Conservation (phyloP, 2,888 invertebrate genomes). For the Agonopterix arenella region DNA sequence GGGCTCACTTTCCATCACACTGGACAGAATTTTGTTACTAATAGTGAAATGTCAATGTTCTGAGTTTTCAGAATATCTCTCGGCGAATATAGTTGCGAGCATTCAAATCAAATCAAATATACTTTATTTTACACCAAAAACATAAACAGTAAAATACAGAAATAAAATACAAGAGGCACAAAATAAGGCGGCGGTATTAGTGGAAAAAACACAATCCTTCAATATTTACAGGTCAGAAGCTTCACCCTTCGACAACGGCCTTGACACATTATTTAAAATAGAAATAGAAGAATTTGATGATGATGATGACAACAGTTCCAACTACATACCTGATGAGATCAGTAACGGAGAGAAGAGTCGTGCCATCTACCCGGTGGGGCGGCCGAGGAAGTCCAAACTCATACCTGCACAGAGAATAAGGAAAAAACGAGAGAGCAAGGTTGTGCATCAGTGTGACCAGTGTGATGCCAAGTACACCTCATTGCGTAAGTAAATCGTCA, state of each 20-base stretch:
- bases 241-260: conserved; percentile 35
- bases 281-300: conserved; percentile 37
- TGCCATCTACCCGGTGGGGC: conserved; percentile 21
- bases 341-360: conserved; percentile 20
- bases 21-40: too few relatives aligned
- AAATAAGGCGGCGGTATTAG: too few relatives aligned
- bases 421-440: conserved; percentile 27
- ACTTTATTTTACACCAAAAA: too few relatives aligned
- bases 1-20: too few relatives aligned
- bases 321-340: conserved; percentile 27
- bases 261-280: conserved; percentile 28
- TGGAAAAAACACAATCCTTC: conserved; percentile 6
- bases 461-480: conserved; percentile 59
- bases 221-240: conserved; percentile 37
- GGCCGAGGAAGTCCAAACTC: conserved; percentile 19
- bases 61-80: too few relatives aligned
- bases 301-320: conserved; percentile 34
- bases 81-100: too few relatives aligned
- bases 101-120: too few relatives aligned
- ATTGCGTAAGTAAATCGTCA: conserved; percentile 30
- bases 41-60: too few relatives aligned
- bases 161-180: too few relatives aligned
- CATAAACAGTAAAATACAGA: too few relatives aligned
- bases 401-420: conserved; percentile 19
- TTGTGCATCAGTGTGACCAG: conserved; percentile 54